Base-by-base conservation (phyloP, 2,888 invertebrate species). In the Erpobdella octoculata region DNA sequence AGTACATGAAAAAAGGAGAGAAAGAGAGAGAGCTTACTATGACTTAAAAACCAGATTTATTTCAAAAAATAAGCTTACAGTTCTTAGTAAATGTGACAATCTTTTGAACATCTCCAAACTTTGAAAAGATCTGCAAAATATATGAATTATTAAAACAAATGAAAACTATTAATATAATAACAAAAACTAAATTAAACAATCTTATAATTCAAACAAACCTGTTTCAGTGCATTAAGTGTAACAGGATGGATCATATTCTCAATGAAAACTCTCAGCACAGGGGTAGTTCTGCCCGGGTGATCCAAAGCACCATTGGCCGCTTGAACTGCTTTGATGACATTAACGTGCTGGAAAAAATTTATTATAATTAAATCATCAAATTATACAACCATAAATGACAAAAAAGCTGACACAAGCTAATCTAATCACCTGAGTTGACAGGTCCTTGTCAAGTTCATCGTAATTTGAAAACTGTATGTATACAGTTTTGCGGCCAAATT, bases 201-300 rank as follows among this genome's bases (percentile, higher is more conserved):
- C 28, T 2, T 6, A 62, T 33, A n/a, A 28, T 12, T 4, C 25
- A 21, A 62, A 62, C 62, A 62, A 62, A 62, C 62, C 15, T 62
- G 62, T 31, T 46, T 31, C 41, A 41, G 31, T 6, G 41, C 68
- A 18, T 68, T 25, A 25, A 68, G 35, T 28, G 68, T 68, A 38
- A 68, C 68, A 48, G 68, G 68, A 38, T 68, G 37, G 21, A 68
- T 31, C n/a, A 46, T 68, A n/a, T 68, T 36, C 21, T 68, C 68
- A 38, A 68, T 68, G 31, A 68, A 68, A 25, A 68, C 68, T 38
- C 68, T 68, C 31, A 68, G 41, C 6, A 68, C 68, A 46, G 31
- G 31, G 3, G 68, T 37, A 62, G 31, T n/a, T 31, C 33, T 62
- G 35, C 31, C 35, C 15, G 68, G 68, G 4, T 41, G 8, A 28